Conservation (phyloP, 2,888 invertebrate species). For the Pogonocherus hispidulus region DNA sequence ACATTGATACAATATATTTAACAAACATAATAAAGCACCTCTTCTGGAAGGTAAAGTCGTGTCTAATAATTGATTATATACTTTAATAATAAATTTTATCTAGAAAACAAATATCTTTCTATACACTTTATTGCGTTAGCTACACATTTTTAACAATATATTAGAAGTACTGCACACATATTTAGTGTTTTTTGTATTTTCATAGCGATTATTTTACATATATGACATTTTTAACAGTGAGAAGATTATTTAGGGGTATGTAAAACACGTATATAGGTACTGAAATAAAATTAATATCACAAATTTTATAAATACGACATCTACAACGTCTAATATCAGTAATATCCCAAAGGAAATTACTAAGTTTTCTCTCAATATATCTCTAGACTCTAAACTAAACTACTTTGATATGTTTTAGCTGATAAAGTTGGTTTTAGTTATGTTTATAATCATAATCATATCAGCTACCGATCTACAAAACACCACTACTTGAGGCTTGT, state of each 20-base stretch:
- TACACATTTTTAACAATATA: conserved; percentile 66
- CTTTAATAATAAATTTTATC: conserved; percentile 35
- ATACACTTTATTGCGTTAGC: conserved; percentile 70
- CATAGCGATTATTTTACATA: conserved; percentile 27
- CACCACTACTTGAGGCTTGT: too few relatives aligned
- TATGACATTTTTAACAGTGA: conserved; percentile 30
- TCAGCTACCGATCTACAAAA: background rate
- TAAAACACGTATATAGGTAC: conserved; percentile 5
- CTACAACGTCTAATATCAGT: too few relatives aligned
- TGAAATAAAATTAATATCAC: conserved; percentile 29
- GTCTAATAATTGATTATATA: conserved; percentile 32
- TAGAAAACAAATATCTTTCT: conserved; percentile 54
- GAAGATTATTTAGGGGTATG: background rate
- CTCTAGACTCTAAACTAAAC: conserved; percentile 35
- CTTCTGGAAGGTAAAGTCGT: conserved; percentile 36
- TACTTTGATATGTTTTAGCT: conserved; percentile 55
- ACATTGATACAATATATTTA: conserved; percentile 22
- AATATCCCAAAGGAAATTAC: conserved; percentile 2
- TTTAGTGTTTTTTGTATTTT: conserved; percentile 44
- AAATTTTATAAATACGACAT: conserved; percentile 20
- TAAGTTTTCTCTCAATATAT: conserved; percentile 41
- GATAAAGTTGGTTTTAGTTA: conserved; percentile 49
- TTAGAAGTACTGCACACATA: conserved; percentile 60
- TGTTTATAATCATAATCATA: background rate
- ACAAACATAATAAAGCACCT: conserved; percentile 46